Percentiles rank a stretch among this genome's conserved stretches.
Evolutionary conservation across 2,113 vertebrate genomes (phyloP).

Genomic region (Saimiri boliviensis): DNA sequence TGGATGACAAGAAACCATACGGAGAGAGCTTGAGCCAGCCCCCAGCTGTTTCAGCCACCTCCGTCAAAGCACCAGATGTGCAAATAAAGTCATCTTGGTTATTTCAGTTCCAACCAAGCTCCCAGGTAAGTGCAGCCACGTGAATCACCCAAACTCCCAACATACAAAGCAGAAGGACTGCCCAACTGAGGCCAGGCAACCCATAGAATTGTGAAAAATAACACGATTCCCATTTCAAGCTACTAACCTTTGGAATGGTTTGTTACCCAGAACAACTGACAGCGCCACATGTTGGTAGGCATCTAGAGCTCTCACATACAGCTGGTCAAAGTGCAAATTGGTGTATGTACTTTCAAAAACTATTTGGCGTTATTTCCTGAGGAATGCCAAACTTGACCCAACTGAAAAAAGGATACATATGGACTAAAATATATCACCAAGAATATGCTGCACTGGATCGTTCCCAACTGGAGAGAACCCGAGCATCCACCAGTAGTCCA

Average conservation of each 20-base stretch:
- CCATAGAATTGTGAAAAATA: neutral
- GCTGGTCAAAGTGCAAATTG: neutral
- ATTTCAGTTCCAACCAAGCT: neutral
- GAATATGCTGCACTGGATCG: neutral
- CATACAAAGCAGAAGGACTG: neutral
- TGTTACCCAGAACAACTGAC: neutral
- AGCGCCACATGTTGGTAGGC: neutral
- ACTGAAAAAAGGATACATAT: neutral
- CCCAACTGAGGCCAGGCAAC: neutral
- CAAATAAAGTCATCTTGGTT: neutral
- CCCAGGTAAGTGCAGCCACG: neutral
- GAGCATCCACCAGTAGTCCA: neutral
- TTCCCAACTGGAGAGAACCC: neutral
- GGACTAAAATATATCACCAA: neutral
- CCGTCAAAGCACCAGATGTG: neutral
- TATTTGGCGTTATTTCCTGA: neutral
- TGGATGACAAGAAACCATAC: neutral
- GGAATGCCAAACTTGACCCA: neutral
- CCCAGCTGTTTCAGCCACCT: neutral
- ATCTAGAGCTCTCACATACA: neutral
- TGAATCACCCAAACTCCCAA: neutral
- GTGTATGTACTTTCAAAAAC: neutral
- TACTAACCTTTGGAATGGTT: neutral
- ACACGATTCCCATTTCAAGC: neutral
- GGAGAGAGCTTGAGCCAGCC: neutral